Base-by-base conservation (phyloP, 2,888 invertebrate genomes). In the Eurois occulta region DNA sequence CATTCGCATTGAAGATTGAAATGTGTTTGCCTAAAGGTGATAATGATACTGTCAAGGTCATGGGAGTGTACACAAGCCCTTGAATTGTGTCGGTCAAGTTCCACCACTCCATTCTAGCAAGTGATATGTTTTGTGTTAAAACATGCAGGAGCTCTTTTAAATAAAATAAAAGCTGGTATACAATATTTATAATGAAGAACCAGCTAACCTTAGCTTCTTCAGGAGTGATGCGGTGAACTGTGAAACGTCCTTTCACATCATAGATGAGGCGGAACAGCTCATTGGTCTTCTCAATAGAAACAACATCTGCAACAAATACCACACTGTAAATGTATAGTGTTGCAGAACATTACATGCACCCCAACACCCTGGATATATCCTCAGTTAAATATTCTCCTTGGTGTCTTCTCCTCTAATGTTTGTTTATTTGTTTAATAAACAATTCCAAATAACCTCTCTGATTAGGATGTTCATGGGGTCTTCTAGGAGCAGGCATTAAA, bases 181-280 rank as follows among this genome's bases (percentile, higher is more conserved):
- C 13, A 60, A 62, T 52, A n/a, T n/a, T n/a, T n/a, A 16, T 6
- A 38, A 48, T 32, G 21, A 24, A 55, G 16, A 2, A 28, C n/a
- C 24, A 38, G 32, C 65, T 58, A 65, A 99, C 99, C 97, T 99
- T 99, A 65, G 99, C 99, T 97, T 99, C 99, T 94, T 99, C 99
- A 75, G 98, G 98, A 73, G 99, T 99, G 92, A 99, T 99, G 91
- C 99, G 98, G 95, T 99, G 99, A 88, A 99, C 98, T 88, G 99
- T 98, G 96, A 99, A 99, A 91, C 99, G 98, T 83, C 99, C 99
- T 96, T 99, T 99, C 65, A 99, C 99, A 95, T 99, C 99, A 96
- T 99, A 99, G 93, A 99, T 98, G 90, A 99, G 97, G 89, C 99
- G 98, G 98, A 99, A 99, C 95, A 98, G 98, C 97, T 99, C 99